A percentile compares a stretch with the other conserved stretches of the same genome.
Evolutionary conservation across 2,113 vertebrate species (phyloP).

Genomic region (Poicephalus meyeri): DNA sequence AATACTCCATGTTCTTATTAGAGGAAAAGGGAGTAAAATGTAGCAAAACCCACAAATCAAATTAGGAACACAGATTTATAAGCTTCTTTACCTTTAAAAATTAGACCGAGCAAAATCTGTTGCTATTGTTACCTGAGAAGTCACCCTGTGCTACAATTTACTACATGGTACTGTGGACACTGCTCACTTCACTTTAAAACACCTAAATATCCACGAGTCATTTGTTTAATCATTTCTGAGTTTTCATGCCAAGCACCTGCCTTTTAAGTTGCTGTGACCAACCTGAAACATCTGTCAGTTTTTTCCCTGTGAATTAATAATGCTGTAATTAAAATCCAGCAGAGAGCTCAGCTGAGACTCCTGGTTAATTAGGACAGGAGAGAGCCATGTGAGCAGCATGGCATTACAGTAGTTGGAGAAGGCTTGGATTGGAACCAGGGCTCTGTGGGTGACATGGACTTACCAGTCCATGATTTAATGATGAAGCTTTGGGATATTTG

Average conservation of each 20-base stretch:
- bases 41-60: background rate
- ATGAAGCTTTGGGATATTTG: background rate
- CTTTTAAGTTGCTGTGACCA: conserved; percentile 69
- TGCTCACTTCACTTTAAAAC: background rate
- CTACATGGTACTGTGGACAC: background rate
- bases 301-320: conserved; percentile 67
- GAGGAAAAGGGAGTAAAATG: background rate
- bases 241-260: conserved; percentile 48
- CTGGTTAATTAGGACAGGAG: conserved; percentile 68
- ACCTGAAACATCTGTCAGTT: conserved; percentile 69
- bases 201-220: background rate
- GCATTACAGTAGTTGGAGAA: background rate
- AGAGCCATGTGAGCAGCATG: background rate
- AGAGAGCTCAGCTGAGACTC: conserved; percentile 58
- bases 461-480: background rate
- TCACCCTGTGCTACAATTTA: background rate
- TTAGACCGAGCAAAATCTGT: background rate
- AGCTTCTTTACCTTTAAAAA: background rate
- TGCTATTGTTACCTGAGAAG: background rate
- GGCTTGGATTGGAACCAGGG: background rate
- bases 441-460: background rate
- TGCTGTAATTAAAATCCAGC: conserved; percentile 75
- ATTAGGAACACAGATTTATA: background rate
- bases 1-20: background rate
- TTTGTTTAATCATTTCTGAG: conserved; percentile 25